A percentile compares a stretch with the other conserved stretches of the same genome.
These are phyloP conservation scores for Plagiodera versicolora DNA, from an alignment of 2,888 invertebrate genomes.

Conservation along the genomic window DNA sequence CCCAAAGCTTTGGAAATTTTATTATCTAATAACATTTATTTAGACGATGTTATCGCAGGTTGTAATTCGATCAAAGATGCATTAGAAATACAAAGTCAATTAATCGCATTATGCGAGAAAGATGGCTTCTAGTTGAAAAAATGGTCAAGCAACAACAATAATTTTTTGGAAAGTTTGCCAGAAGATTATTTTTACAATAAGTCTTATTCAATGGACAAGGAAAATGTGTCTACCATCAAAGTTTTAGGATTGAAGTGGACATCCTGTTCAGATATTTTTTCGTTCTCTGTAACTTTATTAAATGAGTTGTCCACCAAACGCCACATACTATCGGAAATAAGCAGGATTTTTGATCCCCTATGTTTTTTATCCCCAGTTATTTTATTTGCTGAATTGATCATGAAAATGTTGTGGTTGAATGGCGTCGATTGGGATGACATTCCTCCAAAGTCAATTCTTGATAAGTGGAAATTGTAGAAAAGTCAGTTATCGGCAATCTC, in stretches of 20 bases:
- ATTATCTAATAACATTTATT: neutral
- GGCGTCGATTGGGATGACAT: conserved; percentile 2
- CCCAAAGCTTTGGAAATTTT: neutral
- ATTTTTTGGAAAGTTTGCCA: conserved; percentile 2
- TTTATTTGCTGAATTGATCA: no score
- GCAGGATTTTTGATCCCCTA: no score
- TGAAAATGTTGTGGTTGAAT: neutral
- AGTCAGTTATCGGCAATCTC: neutral
- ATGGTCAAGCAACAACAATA: neutral
- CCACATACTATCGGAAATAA: no score
- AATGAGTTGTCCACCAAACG: neutral
- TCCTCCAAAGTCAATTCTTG: neutral
- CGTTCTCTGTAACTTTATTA: neutral
- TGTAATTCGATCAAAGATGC: neutral
- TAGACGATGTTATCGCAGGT: conserved; percentile 2
- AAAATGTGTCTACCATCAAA: neutral
- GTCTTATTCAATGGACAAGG: conserved; percentile 2
- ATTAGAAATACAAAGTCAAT: neutral
- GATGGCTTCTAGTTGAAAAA: conserved; percentile 1
- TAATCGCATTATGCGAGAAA: neutral
- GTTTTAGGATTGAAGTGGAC: conserved; percentile 7
- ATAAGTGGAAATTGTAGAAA: neutral
- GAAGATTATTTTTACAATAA: conserved; percentile 5
- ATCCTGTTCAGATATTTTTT: neutral
- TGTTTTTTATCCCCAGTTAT: no score